Base-by-base conservation (phyloP, 2,888 invertebrate genomes). In the Nemotelus nigrinus region DNA sequence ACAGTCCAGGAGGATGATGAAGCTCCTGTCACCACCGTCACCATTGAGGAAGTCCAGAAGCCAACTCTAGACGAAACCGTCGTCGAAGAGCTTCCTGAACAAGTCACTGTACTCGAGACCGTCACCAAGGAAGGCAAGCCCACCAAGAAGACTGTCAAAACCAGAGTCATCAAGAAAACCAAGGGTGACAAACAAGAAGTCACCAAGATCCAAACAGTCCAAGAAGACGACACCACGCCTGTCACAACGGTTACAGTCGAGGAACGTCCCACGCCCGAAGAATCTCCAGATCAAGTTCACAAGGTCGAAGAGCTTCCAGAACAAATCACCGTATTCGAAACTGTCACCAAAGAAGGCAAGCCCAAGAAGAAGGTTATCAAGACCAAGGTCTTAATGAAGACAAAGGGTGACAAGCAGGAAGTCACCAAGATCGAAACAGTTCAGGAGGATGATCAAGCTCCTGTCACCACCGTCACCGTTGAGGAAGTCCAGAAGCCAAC, bases 321-420 rank as follows among this genome's bases (percentile, higher is more conserved):
- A 81, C 83, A 85, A 77, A 83, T 86, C 0, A 85, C 86, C 67
- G 82, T 88, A 2, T 85, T 87, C 1, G 88, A 89, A 83, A 86
- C 88, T 2, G 84, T 85, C n/a, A 88, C 88, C 0, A 82, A 82
- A 41, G 84, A 85, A 77, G 86, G 85, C 25, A 83, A 82, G 71
- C 86, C 87, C 0, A 85, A 83, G 78, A 88, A 87, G 80, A 84
- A 82, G 75, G 82, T 82, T 3, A 82, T 82, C 47, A 85, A 79
- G 10, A 80, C 79, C 41, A 79, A 79, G 25, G 72, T 77, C 7
- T 78, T 80, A 39, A 80, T 78, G 65, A 79, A 80, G 77, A 75
- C 78, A 6, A 80, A 78, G 78, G 80, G 79, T n/a, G 79, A 81
- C 74, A 85, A 85, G 82, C 82, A 85, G 68, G 85, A 88, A 80